Evolutionary conservation across 2,797 vertebrate species (phyloP), one percentile per base, ranked within the genome.

Genomic region (Xerus rutilus): DNA sequence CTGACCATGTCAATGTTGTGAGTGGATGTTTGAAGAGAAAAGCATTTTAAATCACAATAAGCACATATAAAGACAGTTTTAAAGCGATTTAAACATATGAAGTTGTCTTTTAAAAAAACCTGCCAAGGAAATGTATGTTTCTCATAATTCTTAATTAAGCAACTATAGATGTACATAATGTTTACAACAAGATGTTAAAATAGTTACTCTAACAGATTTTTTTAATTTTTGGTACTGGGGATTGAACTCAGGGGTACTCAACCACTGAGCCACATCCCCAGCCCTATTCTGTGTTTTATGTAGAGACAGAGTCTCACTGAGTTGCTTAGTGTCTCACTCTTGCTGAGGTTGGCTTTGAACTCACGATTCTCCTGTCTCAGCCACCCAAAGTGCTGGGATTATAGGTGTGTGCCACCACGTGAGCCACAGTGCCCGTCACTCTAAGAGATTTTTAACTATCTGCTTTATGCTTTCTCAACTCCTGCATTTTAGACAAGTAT

Each of bases 11-110:
- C 54, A 49, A 49, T 43, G 39, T 95, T 93, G 72, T 83, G 18
- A 62, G n/a, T 69, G 52, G 30, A 52, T 10, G 9, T 79, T 45
- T 39, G 15, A 70, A n/a, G n/a, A 1, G 5, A 43, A 30, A 91
- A 54, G 17, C 32, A 7, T 57, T 45, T 14, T 79, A 81, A 96
- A 10, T 47, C 35, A 83, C 13, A 78, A 43, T 1, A n/a, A 65
- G 25, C 65, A 81, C 74, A 49, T 35, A 72, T 39, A 28, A 85
- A 70, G 35, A 83, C 12, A 91, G 5, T 15, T 47, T 74, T n/a
- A 84, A 89, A 94, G 28, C 23, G 90, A 17, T 62, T 89, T 54
- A 81, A 96, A 91, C 86, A 86, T 83, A 28, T 73, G 83, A 62
- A 64, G 54, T 35, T 96, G 35, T 20, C 47, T 88, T 85, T 43